These are phyloP conservation scores for Catocala fraxini DNA, from an alignment of 2,888 invertebrate species.

Conservation along the genomic window DNA sequence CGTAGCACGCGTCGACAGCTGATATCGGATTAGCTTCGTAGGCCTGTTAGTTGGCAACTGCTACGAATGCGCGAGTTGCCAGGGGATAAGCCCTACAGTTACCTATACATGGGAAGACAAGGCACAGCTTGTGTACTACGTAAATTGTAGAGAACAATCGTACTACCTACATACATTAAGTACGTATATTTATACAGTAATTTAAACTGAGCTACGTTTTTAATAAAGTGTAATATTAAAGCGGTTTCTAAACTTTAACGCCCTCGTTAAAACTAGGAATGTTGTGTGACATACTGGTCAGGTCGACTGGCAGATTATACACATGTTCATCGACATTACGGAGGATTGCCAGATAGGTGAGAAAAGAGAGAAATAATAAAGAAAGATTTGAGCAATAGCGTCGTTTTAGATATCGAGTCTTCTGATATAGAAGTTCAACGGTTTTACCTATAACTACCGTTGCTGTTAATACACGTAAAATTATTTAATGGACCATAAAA, in stretches of 20 bases:
- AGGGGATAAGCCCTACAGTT: conserved; percentile 68
- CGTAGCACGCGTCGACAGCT: conserved; percentile 68
- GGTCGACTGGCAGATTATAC: too few relatives aligned
- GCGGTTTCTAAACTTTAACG: too few relatives aligned
- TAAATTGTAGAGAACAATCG: conserved; percentile 25
- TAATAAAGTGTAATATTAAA: too few relatives aligned
- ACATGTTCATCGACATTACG: too few relatives aligned
- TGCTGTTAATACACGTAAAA: conserved; percentile 43
- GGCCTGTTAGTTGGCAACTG: conserved; percentile 77
- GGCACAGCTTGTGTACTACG: conserved; percentile 15
- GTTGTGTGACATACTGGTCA: too few relatives aligned
- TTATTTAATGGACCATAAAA: conserved; percentile 49
- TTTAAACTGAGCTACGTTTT: too few relatives aligned
- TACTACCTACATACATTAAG: not conserved
- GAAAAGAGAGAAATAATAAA: too few relatives aligned
- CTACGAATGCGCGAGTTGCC: conserved; percentile 81
- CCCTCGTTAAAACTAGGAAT: too few relatives aligned
- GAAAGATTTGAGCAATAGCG: too few relatives aligned
- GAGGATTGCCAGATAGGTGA: too few relatives aligned
- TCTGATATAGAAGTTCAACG: too few relatives aligned
- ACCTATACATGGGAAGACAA: conserved; percentile 61
- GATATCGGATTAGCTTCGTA: conserved; percentile 77
- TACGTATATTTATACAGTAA: not conserved
- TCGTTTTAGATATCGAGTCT: too few relatives aligned
- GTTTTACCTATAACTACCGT: not conserved